Evolutionary conservation across 2,888 invertebrate species (phyloP).

Genomic region (Drosophila anceps): DNA sequence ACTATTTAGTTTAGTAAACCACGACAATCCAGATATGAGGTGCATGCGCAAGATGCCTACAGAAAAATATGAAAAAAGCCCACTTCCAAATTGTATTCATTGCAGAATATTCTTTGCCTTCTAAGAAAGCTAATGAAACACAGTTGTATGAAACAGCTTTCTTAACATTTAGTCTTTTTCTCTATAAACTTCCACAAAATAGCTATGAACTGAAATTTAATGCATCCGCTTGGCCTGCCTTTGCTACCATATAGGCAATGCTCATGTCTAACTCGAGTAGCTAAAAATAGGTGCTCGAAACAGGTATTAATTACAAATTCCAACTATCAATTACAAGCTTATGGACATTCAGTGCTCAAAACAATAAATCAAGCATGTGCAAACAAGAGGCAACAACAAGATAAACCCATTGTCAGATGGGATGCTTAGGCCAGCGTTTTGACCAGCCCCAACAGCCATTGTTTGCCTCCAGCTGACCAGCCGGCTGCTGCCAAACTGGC

Average conservation of each 20-base stretch:
- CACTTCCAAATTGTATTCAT: not conserved
- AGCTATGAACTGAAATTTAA: not conserved
- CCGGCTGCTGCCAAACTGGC: constrained; percentile 36
- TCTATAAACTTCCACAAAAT: not conserved
- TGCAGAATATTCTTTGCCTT: not conserved
- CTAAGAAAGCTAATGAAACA: not conserved
- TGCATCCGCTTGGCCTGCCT: not conserved
- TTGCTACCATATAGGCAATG: not conserved
- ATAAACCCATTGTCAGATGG: constrained; percentile 20
- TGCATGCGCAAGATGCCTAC: not conserved
- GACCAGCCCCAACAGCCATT: constrained; percentile 42
- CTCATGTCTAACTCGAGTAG: constrained; percentile 3
- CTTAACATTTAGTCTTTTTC: not conserved
- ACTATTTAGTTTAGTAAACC: constrained; percentile 1
- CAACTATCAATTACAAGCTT: constrained; percentile 59
- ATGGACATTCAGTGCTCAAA: constrained; percentile 33
- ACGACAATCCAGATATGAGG: not conserved
- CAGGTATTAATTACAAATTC: constrained; percentile 55
- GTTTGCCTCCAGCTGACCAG: constrained; percentile 42
- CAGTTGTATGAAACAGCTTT: not conserved
- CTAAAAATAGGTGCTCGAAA: constrained; percentile 28
- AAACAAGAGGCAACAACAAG: constrained; percentile 49
- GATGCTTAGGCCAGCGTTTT: constrained; percentile 15
- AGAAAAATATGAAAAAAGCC: not conserved
- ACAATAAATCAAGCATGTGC: constrained; percentile 76